Percentiles rank a stretch among this genome's conserved stretches.
phyloP scores from a whole-genome alignment of 2,888 invertebrate genomes.

The Plebejus argus region DNA sequence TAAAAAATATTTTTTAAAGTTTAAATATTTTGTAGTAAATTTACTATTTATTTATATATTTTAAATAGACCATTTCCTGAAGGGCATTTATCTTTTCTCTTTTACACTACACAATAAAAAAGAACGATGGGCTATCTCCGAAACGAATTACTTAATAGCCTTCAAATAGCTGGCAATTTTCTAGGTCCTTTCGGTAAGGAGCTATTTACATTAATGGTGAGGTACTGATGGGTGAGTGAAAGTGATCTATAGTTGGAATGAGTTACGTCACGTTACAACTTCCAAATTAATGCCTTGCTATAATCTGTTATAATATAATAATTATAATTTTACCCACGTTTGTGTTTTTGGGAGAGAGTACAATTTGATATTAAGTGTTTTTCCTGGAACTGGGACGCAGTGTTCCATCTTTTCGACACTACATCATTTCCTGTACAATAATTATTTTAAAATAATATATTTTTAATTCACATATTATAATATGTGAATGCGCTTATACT shows the following conservation, averaged over 20 bases:
- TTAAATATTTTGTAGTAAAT: too few species aligned
- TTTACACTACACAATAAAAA: slow-evolving; percentile 29
- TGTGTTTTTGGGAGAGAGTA: too few species aligned
- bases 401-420: too few species aligned
- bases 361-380: too few species aligned
- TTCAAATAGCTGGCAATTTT: slow-evolving; percentile 26
- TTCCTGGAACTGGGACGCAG: too few species aligned
- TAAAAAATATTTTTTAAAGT: too few species aligned
- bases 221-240: background rate
- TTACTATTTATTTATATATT: too few species aligned
- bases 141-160: slow-evolving; percentile 31
- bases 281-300: background rate
- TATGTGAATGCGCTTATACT: too few species aligned
- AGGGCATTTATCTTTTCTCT: slow-evolving; percentile 31
- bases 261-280: background rate
- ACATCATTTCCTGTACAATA: too few species aligned
- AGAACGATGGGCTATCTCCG: slow-evolving; percentile 26
- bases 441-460: too few species aligned
- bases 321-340: background rate
- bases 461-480: too few species aligned
- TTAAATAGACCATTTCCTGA: slow-evolving; percentile 31
- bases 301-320: background rate
- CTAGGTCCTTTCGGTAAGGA: slow-evolving; percentile 12
- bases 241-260: background rate
- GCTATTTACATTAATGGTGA: slow-evolving; percentile 17